These are phyloP conservation scores for Amblyornis subalaris DNA, from an alignment of 2,113 vertebrate species.

Conservation along the genomic window DNA sequence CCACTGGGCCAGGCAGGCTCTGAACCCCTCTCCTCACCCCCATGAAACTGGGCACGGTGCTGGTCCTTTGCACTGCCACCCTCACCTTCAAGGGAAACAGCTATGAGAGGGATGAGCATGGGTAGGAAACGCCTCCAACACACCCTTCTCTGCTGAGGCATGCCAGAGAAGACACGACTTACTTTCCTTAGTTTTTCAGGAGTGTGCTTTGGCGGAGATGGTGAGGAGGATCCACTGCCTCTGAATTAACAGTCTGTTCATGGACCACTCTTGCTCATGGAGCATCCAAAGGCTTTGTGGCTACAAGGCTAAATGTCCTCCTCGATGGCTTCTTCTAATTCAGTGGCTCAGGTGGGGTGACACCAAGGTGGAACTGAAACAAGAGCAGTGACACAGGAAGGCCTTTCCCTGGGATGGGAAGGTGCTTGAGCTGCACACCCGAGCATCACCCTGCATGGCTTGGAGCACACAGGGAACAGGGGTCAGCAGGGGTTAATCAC, in stretches of 20 bases:
- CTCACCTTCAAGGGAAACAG: neutral
- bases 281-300: neutral
- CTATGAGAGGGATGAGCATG: accelerated
- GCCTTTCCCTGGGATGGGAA: neutral
- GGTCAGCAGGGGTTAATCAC: neutral
- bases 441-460: neutral
- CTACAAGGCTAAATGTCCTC: neutral
- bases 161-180: neutral
- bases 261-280: accelerated
- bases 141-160: accelerated
- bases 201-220: neutral
- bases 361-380: neutral
- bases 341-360: neutral
- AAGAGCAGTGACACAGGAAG: accelerated
- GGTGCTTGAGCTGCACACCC: accelerated
- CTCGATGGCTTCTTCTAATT: accelerated
- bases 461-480: neutral
- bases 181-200: neutral
- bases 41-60: accelerated
- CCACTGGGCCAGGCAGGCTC: neutral
- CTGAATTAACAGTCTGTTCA: neutral
- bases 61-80: neutral
- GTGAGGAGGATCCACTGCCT: neutral
- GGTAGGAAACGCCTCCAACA: neutral
- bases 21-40: neutral